Evolutionary conservation across 1,140 invertebrate genomes (phyloP), one percentile per base, ranked within the genome.

Genomic region (Drosophila quadrilineata): DNA sequence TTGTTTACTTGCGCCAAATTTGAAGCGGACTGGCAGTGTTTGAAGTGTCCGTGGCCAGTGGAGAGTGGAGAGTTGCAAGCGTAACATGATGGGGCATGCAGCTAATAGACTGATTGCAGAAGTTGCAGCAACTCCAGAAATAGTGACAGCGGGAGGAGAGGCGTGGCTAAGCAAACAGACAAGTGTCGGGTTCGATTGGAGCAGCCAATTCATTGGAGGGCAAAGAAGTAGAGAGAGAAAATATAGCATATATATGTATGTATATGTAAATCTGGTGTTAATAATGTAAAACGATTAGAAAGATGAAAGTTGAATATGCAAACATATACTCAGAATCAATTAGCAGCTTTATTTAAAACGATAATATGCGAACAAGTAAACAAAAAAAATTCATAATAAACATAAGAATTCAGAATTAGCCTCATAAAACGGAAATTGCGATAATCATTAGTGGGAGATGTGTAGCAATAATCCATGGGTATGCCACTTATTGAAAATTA

Each of bases 1-100:
- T 60, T 82, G 76, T 77, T 76, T 84, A 82, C 76, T 60, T 62
- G 77, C 76, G 77, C 76, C 76, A 82, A 82, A 80, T 62, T 67
- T 54, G 28, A 38, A 43, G 54, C 53, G 67, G 53, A n/a, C 63
- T 29, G 45, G 36, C 6, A 22, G 50, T 62, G 68, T 59, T 73
- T 71, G 53, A 50, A 43, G 48, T 66, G 10, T 38, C 41, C 49
- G 29, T 31, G 29, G 33, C 48, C 21, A 52, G 38, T 26, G 16
- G 14, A 17, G 36, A 14, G 40, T 14, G 46, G 2, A 36, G 10
- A 17, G 10, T n/a, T 35, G 12, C 29, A 28, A 36, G 67, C 54
- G 60, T 54, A 59, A 73, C 4, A 14, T 28, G 79, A 68, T 45
- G n/a, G n/a, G n/a, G n/a, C n/a, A n/a, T n/a, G 60, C 57, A 65